These are phyloP conservation scores for Xenotilapia caudafasciata DNA, from an alignment of 2,113 vertebrate genomes.

Conservation along the genomic window DNA sequence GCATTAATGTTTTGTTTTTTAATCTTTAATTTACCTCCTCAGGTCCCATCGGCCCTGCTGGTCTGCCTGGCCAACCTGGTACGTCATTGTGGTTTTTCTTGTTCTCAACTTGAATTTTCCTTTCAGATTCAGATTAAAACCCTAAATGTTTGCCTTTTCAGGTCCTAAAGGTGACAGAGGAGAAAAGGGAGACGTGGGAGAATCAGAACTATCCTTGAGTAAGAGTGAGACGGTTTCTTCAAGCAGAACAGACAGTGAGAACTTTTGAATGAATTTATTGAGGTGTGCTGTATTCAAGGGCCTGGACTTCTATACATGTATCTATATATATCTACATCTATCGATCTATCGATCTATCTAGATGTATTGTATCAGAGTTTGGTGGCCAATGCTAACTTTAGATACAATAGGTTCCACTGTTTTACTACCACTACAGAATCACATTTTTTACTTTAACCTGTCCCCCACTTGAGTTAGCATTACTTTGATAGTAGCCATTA, in stretches of 20 bases:
- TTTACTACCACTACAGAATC: background rate
- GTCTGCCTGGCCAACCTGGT: conserved; percentile 87
- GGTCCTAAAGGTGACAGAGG: conserved; percentile 74
- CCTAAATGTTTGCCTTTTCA: conserved; percentile 4
- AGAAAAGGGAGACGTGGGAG: conserved; percentile 75
- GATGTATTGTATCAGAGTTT: background rate
- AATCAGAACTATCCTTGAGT: conserved; percentile 29
- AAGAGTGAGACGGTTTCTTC: conserved; percentile 52
- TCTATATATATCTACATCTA: background rate
- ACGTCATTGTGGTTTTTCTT: background rate
- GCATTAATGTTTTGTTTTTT: background rate
- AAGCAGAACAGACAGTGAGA: conserved; percentile 49
- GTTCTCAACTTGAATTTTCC: background rate
- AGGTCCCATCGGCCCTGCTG: conserved; percentile 91
- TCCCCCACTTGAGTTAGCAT: background rate
- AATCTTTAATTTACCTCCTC: background rate
- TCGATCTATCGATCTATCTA: no score
- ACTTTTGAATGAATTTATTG: background rate
- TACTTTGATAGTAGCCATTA: background rate
- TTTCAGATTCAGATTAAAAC: background rate
- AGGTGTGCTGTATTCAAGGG: background rate
- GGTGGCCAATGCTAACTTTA: background rate
- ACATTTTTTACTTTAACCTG: background rate
- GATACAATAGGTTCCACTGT: background rate
- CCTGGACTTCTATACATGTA: background rate